These are phyloP conservation scores for Julus scanicus DNA, from an alignment of 2,888 invertebrate genomes.

Conservation along the genomic window DNA sequence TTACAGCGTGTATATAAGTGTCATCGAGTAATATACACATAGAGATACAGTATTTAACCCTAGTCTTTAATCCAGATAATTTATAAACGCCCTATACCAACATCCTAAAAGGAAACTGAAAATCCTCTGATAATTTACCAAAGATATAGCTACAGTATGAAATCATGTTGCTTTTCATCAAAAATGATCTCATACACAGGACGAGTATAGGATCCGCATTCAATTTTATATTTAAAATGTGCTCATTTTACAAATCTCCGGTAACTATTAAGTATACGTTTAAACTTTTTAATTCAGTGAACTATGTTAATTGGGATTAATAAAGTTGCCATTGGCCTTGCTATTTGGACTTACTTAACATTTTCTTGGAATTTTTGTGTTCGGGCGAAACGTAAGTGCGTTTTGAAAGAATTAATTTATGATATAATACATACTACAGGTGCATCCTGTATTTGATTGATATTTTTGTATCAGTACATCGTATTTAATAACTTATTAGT, in stretches of 20 bases:
- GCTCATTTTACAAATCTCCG: background rate
- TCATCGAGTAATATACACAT: background rate
- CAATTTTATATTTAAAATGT: background rate
- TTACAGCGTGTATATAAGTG: background rate
- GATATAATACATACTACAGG: no score
- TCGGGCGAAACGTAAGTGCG: background rate
- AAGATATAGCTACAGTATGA: background rate
- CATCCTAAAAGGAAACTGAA: conserved; percentile 7
- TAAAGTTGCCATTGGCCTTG: background rate
- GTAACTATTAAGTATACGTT: background rate
- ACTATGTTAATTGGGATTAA: background rate
- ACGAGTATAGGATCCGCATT: background rate
- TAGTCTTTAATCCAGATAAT: background rate
- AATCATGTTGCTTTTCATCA: background rate
- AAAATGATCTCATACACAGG: background rate
- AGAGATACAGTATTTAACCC: no score
- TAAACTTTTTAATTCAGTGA: background rate
- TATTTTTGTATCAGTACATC: no score
- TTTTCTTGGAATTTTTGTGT: background rate
- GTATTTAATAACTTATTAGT: no score
- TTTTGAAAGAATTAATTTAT: no score
- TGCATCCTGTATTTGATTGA: no score
- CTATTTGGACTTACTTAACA: background rate
- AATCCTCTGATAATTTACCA: background rate
- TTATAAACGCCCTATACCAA: background rate